Evolutionary conservation across 2,888 invertebrate species (phyloP), one percentile per base, ranked within the genome.

Genomic region (Microctonus hyperodae): DNA sequence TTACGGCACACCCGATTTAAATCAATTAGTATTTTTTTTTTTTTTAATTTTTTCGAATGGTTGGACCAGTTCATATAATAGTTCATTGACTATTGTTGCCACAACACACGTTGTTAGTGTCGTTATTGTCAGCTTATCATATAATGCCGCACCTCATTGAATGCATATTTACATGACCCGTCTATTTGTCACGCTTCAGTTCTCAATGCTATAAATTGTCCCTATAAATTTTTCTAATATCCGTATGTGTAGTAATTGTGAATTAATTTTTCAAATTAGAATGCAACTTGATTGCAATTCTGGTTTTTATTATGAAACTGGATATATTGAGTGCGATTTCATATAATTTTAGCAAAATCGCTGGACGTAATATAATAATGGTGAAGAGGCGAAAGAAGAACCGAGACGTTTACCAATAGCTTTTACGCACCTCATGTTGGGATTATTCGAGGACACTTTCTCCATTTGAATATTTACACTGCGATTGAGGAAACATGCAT

Each of bases 101-200:
- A n/a, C 55, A 33, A 50, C 31, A 13, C 37, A 40, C 37, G 37
- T 50, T 56, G 59, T 69, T 67, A 65, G 63, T 67, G 64, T 60
- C 59, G 59, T 67, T 64, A 64, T 33, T 56, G 61, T 55, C 53
- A 62, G 62, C 64, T 58, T 22, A 68, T 68, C 53, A 31, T 66
- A 48, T 60, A 7, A 7, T 48, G 69, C 69, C 71, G 70, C 71
- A 71, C 70, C 71, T 66, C 55, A 23, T 40, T 58, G 5, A 37
- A 33, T 37, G 33, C 53, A 33, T 59, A 48, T 40, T 25, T 31
- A 28, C 40, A 6, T 40, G 23, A 23, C 58, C 13, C 5, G 13
- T 33, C n/a, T 23, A 5, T 37, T 37, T 22, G 35, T 33, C 22
- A 28, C n/a, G 55, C 16, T 55, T 16, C 31, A 7, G 7, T 31